A percentile compares a stretch with the other conserved stretches of the same genome.
These are phyloP conservation scores for Periophthalmus magnuspinnatus DNA, from an alignment of 2,797 vertebrate genomes.

Conservation along the genomic window DNA sequence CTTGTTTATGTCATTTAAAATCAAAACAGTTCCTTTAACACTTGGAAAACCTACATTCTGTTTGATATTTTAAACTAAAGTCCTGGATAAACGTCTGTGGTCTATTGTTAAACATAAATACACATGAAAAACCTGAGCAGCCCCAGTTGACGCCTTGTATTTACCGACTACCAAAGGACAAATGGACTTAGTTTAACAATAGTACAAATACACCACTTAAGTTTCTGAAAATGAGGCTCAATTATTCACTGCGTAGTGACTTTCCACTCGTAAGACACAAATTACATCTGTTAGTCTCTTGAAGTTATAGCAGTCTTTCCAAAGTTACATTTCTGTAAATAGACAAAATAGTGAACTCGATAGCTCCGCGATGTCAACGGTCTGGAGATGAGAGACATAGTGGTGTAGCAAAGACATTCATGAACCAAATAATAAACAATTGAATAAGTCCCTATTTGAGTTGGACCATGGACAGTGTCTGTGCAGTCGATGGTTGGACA, in stretches of 20 bases:
- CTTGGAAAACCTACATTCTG: too few relatives aligned
- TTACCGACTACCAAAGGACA: constrained; percentile 23
- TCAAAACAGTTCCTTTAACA: too few relatives aligned
- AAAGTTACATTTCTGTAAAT: constrained; percentile 34
- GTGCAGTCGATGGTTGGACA: too few relatives aligned
- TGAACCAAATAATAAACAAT: neutral
- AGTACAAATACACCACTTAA: constrained; percentile 36
- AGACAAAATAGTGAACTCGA: constrained; percentile 21
- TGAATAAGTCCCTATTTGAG: neutral
- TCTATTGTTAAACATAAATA: neutral
- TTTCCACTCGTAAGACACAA: constrained; percentile 22
- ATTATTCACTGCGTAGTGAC: constrained; percentile 27
- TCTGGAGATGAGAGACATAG: constrained; percentile 19
- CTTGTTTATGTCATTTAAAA: too few relatives aligned
- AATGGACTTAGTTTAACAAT: constrained; percentile 36
- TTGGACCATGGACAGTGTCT: too few relatives aligned
- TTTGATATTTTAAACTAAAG: too few relatives aligned
- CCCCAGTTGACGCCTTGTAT: constrained; percentile 1
- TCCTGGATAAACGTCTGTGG: too few relatives aligned
- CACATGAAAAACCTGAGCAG: neutral
- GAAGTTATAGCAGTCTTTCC: neutral
- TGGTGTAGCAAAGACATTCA: constrained; percentile 6
- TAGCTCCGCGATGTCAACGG: neutral
- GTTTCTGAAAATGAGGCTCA: constrained; percentile 31
- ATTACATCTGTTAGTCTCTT: neutral